phyloP scores from a whole-genome alignment of 2,797 vertebrate genomes.

The Tokudaia tokunoshimensis region DNA sequence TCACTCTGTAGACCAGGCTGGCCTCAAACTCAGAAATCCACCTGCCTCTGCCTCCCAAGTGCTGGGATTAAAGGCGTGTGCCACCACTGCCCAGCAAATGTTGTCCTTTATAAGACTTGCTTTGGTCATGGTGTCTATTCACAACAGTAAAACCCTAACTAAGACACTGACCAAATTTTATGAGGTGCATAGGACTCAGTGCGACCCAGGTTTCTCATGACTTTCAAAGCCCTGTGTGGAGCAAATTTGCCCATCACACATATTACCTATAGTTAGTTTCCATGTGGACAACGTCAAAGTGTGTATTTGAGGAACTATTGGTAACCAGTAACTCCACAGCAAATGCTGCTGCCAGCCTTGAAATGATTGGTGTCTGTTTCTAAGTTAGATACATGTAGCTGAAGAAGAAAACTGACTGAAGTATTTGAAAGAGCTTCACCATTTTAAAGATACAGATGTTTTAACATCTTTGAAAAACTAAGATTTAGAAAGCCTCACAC shows the following conservation, averaged over 20 bases:
- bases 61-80: no score
- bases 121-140: not conserved
- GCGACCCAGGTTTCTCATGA: not conserved
- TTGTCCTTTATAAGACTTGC: not conserved
- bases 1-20: no score
- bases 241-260: not conserved
- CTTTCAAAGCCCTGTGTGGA: not conserved
- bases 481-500: slow-evolving; percentile 38
- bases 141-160: not conserved
- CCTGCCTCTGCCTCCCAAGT: no score
- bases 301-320: not conserved
- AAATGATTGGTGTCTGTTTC: slow-evolving; percentile 33
- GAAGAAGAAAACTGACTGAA: slow-evolving; percentile 32
- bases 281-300: not conserved
- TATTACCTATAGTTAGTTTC: not conserved
- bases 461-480: slow-evolving; percentile 57
- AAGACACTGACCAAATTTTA: not conserved
- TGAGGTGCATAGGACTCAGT: not conserved
- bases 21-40: no score
- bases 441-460: slow-evolving; percentile 66
- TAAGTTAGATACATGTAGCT: slow-evolving; percentile 32
- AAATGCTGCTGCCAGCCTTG: not conserved
- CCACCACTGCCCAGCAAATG: not conserved
- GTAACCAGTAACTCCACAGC: not conserved
- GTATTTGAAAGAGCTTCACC: not conserved